Evolutionary conservation across 1,140 invertebrate genomes (phyloP).

Genomic region (Neuroterus valhalla): DNA sequence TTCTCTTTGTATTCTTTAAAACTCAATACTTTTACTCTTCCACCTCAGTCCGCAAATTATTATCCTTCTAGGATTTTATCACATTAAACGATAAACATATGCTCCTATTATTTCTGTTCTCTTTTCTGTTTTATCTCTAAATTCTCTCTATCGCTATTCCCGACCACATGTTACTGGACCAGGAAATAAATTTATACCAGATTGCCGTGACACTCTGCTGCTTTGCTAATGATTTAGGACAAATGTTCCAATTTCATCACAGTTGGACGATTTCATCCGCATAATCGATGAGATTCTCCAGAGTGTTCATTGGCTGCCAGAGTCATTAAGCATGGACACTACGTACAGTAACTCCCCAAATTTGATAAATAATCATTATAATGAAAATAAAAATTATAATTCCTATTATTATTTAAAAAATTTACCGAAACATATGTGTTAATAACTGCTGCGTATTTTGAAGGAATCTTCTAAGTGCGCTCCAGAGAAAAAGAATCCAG

Average conservation of each 20-base stretch:
- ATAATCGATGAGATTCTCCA: too few relatives aligned
- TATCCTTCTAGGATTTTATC: background rate
- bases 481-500: too few relatives aligned
- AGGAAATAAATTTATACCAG: slow-evolving; percentile 6
- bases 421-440: too few relatives aligned
- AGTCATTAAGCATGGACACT: too few relatives aligned
- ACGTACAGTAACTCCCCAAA: too few relatives aligned
- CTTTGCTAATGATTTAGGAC: background rate
- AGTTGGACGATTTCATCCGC: background rate
- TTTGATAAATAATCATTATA: too few relatives aligned
- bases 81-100: background rate
- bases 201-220: slow-evolving; percentile 2
- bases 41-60: background rate
- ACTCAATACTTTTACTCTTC: background rate
- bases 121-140: slow-evolving; percentile 1
- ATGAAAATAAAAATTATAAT: too few relatives aligned
- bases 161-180: background rate
- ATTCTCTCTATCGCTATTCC: background rate
- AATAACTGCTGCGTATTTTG: too few relatives aligned
- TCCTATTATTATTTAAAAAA: too few relatives aligned
- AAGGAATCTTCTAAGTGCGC: too few relatives aligned
- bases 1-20: background rate
- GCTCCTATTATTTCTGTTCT: background rate
- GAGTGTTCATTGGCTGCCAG: too few relatives aligned
- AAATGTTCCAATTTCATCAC: background rate